Percentiles rank a stretch among this genome's conserved stretches.
These are phyloP conservation scores for Zaprionus africanus DNA, from an alignment of 1,140 invertebrate species.

Conservation along the genomic window DNA sequence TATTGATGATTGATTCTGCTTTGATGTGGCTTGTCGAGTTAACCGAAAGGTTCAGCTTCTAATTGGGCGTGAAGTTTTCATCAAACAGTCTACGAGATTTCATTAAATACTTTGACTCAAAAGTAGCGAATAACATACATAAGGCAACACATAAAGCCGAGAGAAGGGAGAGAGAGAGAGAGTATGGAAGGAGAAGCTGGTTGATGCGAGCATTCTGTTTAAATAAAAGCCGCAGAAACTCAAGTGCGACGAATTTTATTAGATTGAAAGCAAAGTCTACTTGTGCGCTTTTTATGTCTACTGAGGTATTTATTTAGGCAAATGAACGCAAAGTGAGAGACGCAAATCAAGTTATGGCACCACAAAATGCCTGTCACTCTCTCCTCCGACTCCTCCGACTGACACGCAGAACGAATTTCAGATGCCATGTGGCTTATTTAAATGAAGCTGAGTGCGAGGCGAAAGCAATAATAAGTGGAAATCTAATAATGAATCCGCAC, in stretches of 20 bases:
- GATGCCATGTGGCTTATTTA: slow-evolving; percentile 27
- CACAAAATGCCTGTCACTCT: slow-evolving; percentile 23
- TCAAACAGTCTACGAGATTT: neutral
- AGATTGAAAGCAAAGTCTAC: slow-evolving; percentile 44
- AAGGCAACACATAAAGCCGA: neutral
- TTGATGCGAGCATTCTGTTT: slow-evolving; percentile 5
- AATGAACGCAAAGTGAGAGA: slow-evolving; percentile 46
- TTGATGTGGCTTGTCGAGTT: slow-evolving; percentile 47
- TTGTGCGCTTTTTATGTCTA: slow-evolving; percentile 24
- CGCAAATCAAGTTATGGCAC: slow-evolving; percentile 62
- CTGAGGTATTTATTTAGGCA: slow-evolving; percentile 55
- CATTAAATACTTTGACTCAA: neutral
- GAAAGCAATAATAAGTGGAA: slow-evolving; percentile 58
- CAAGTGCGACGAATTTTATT: slow-evolving; percentile 64
- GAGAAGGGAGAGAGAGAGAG: neutral
- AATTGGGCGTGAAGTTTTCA: slow-evolving; percentile 62
- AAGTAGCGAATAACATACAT: neutral
- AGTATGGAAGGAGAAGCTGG: too few relatives aligned
- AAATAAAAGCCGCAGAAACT: slow-evolving; percentile 52
- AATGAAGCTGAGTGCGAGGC: slow-evolving; percentile 28
- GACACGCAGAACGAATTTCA: neutral
- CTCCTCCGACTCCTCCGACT: neutral
- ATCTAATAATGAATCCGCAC: slow-evolving; percentile 61
- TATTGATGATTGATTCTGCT: slow-evolving; percentile 55
- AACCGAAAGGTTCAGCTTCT: slow-evolving; percentile 22